A percentile compares a stretch with the other conserved stretches of the same genome.
Evolutionary conservation across 2,888 invertebrate species (phyloP).

Genomic region (Tineola bisselliella): DNA sequence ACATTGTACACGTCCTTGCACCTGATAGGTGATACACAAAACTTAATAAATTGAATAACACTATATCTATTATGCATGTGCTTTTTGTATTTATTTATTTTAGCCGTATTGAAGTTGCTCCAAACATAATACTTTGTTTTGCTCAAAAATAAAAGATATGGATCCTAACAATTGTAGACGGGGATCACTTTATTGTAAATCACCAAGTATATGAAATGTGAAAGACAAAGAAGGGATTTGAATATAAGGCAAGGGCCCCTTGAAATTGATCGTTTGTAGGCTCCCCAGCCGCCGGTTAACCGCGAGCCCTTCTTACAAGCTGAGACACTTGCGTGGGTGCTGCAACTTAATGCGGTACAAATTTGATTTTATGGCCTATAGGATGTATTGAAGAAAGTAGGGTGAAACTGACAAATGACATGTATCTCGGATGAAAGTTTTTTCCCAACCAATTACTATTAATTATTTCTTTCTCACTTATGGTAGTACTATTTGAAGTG

Average conservation of each 20-base stretch:
- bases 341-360: slow-evolving; percentile 52
- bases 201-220: slow-evolving; percentile 51
- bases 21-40: not conserved
- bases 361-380: slow-evolving; percentile 47
- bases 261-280: slow-evolving; percentile 59
- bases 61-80: too few species aligned
- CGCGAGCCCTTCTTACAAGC: slow-evolving; percentile 31
- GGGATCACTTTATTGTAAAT: slow-evolving; percentile 40
- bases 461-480: not conserved
- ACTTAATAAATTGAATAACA: not conserved
- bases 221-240: slow-evolving; percentile 65
- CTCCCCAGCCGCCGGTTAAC: slow-evolving; percentile 60
- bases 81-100: not conserved
- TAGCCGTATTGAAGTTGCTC: not conserved
- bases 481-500: not conserved
- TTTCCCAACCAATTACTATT: not conserved
- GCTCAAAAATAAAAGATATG: slow-evolving; percentile 1
- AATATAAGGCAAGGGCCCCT: slow-evolving; percentile 56
- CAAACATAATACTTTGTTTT: not conserved
- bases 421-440: not conserved
- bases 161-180: slow-evolving; percentile 17
- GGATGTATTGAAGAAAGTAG: slow-evolving; percentile 18
- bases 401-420: not conserved
- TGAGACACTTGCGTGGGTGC: slow-evolving; percentile 21
- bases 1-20: not conserved